Evolutionary conservation across 2,888 invertebrate species (phyloP), one percentile per base, ranked within the genome.

Genomic region (Sipha maydis): DNA sequence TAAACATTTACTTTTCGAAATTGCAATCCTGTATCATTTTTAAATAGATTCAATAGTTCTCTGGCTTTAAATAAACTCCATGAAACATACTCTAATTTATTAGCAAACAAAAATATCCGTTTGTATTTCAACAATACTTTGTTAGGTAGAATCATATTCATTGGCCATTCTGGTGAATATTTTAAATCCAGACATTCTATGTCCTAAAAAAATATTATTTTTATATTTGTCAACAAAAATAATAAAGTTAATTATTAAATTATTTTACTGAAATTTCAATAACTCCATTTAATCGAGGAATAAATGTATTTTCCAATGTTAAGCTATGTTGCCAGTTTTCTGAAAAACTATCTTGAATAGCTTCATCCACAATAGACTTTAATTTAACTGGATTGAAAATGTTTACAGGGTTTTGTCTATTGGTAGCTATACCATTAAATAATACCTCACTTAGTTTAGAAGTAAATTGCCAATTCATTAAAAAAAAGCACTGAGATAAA

Each of bases 121-220:
- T 75, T 88, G 28, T 88, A 88, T 19, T 88, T 88, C 21, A 88
- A 75, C 75, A 88, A 80, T 75, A 88, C 76, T 88, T 88, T 88
- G 7, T 67, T 34, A 34, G 88, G 38, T 25, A 88, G 4, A 48
- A 88, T 80, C 75, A 88, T 88, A 4, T 82, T 80, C 75, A 82
- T 88, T 28, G 88, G 88, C 88, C 88, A 88, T 9, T 80, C 28
- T 3, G 88, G 82, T 48, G 3, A 0, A 19, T 88, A 88, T 56
- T 48, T 75, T 25, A 88, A n/a, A 75, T 88, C 88, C 31, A 88
- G 21, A 82, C 88, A 82, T 82, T 88, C 88, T 4, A 88, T 34
- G 5, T 88, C 88, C 88, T 88, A 48, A 61, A 67, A 76, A 54
- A 73, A 61, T 61, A 34, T 34, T 56, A 75, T 28, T 17, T 73